Base-by-base conservation (phyloP, 2,797 vertebrate species). In the Xyrichtys novacula region DNA sequence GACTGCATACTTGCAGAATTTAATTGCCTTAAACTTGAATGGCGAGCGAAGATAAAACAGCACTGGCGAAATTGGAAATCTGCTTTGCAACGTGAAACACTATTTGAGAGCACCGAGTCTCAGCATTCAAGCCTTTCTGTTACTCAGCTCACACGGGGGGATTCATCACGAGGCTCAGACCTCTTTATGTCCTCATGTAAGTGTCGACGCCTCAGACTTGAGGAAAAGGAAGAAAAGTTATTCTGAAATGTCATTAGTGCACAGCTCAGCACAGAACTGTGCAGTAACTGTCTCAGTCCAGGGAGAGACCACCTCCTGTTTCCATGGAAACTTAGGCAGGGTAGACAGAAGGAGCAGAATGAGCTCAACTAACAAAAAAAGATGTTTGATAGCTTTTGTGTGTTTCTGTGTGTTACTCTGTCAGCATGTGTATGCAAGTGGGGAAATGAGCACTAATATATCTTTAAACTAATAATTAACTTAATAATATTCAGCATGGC, bases 261-360 rank as follows among this genome's bases (percentile, higher is more conserved):
- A 85, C 65, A 83, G 75, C 88, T 91, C 86, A 88, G 89, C 83
- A 85, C 74, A 85, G 86, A 79, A 75, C 82, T 72, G 83, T 84
- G 86, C 82, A 87, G 84, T 64, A 80, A 88, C 88, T 79, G 84
- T 87, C 89, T 92, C 70, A 59, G 83, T 84, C 89, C 86, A 89
- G 81, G 76, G 89, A 88, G 89, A 93, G 87, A 92, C 85, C 86
- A 84, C 84, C 89, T 93, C 89, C 78, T 88, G 94, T 94, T 94
- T 91, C 94, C 92, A 94, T 94, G 92, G 94, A 89, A 94, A 94
- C 93, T 57, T 89, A 78, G 88, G 87, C 86, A 84, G 91, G 85
- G 88, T 78, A 90, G 87, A 87, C 66, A 80, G 83, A 73, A 79
- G 74, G 79, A 85, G 74, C 29, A 80, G 78, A 81, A 70, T 53